Percentiles rank a stretch among this genome's conserved stretches.
Evolutionary conservation across 2,797 vertebrate genomes (phyloP).

Genomic region (Rhodeus uyekii): DNA sequence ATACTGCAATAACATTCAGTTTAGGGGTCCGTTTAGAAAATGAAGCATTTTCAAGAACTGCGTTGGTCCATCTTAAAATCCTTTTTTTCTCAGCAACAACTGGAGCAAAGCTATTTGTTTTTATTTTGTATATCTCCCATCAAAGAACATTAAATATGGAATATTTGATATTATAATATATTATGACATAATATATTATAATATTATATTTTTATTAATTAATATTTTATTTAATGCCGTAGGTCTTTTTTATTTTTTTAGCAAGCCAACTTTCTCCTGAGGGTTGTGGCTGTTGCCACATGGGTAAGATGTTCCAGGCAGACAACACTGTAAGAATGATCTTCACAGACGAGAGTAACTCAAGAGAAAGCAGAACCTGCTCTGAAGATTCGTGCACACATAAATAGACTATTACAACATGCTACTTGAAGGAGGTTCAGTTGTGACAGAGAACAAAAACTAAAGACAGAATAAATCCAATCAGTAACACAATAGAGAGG

Average conservation of each 20-base stretch:
- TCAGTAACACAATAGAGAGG: constrained; percentile 68
- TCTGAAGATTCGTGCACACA: constrained; percentile 84
- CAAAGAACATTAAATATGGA: constrained; percentile 31
- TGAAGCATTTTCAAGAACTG: constrained; percentile 4
- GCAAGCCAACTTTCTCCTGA: constrained; percentile 74
- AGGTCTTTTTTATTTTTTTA: constrained; percentile 52
- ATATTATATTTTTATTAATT: constrained; percentile 57
- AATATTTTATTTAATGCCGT: constrained; percentile 26
- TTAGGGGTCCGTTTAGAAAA: constrained; percentile 39
- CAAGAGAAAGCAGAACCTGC: constrained; percentile 71
- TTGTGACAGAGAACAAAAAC: constrained; percentile 81
- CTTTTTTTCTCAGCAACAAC: background rate
- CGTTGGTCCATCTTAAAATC: constrained; percentile 34
- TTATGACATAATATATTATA: constrained; percentile 47
- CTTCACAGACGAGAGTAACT: constrained; percentile 80
- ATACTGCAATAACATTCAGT: constrained; percentile 50
- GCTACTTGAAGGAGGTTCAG: constrained; percentile 84
- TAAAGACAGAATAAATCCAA: constrained; percentile 69
- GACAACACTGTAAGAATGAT: constrained; percentile 77
- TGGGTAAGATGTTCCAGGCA: constrained; percentile 73
- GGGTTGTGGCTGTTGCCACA: constrained; percentile 76
- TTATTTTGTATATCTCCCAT: constrained; percentile 1
- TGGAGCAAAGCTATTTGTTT: constrained; percentile 32
- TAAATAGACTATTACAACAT: constrained; percentile 90
- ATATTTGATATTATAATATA: constrained; percentile 54